Percentiles rank a stretch among this genome's conserved stretches.
Conservation (phyloP, 2,113 vertebrate genomes). For the Strigops habroptila region DNA sequence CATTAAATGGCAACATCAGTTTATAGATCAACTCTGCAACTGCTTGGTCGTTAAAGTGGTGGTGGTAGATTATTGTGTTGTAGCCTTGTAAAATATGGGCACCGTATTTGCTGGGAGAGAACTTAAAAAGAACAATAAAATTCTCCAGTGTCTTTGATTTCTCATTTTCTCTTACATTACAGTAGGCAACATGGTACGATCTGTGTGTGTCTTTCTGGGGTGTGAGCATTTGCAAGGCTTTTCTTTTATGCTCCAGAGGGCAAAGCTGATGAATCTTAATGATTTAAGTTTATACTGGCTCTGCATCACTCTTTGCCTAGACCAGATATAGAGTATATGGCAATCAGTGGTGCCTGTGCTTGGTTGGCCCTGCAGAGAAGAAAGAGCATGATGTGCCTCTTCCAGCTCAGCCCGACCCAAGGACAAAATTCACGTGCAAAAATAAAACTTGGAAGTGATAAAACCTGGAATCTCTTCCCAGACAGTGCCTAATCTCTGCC, state of each 20-base stretch:
- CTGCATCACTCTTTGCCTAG: neutral
- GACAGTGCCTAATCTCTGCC: conserved; percentile 44
- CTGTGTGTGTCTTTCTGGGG: neutral
- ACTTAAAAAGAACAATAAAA: conserved; percentile 48
- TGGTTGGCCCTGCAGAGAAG: neutral
- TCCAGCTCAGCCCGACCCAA: neutral
- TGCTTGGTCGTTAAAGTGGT: conserved; percentile 35
- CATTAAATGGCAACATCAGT: conserved; percentile 67
- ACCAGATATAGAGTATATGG: neutral
- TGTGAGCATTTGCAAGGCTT: neutral
- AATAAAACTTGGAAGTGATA: conserved; percentile 24
- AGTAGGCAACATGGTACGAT: neutral
- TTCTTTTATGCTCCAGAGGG: fast-evolving
- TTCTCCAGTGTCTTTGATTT: conserved; percentile 30
- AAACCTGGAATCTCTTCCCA: conserved; percentile 12
- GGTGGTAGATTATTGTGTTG: conserved; percentile 54
- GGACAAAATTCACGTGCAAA: neutral
- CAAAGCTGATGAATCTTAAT: neutral
- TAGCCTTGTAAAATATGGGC: conserved; percentile 49
- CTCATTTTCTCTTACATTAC: neutral
- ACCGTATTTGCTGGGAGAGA: conserved; percentile 26
- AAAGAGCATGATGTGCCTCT: neutral
- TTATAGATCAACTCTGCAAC: conserved; percentile 62
- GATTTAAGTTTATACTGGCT: neutral
- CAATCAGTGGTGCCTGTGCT: neutral